These are phyloP conservation scores for Gymnodraco acuticeps DNA, from an alignment of 2,797 vertebrate genomes.

Conservation along the genomic window DNA sequence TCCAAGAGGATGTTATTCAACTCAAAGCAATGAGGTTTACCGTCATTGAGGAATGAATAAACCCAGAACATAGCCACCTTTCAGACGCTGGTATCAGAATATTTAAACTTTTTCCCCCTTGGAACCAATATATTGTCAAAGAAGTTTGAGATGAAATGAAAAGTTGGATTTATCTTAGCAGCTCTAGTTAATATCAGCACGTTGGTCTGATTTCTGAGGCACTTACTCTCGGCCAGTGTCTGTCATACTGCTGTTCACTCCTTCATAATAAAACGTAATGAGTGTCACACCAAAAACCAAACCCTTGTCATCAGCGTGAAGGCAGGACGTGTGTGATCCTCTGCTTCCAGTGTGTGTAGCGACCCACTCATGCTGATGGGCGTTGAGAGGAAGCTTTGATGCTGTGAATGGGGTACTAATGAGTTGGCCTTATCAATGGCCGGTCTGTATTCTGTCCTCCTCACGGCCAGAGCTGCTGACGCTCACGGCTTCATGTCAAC, in stretches of 20 bases:
- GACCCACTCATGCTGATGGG: constrained; percentile 58
- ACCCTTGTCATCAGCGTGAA: constrained; percentile 11
- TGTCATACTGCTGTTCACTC: background rate
- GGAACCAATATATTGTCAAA: too few species aligned
- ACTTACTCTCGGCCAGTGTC: background rate
- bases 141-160: too few species aligned
- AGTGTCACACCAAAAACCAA: constrained; percentile 1
- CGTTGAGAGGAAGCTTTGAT: constrained; percentile 72
- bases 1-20: too few species aligned
- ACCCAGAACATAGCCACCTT: too few species aligned
- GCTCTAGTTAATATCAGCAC: background rate
- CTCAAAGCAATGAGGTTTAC: too few species aligned
- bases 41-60: too few species aligned
- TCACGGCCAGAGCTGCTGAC: constrained; percentile 69
- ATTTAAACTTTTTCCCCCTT: too few species aligned
- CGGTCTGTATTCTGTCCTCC: constrained; percentile 71
- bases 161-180: too few species aligned
- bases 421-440: constrained; percentile 78
- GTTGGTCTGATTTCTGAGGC: background rate
- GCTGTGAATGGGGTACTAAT: constrained; percentile 78
- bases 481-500: constrained; percentile 64
- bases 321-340: constrained; percentile 47
- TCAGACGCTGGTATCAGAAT: too few species aligned
- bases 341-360: constrained; percentile 39
- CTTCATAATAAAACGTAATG: constrained; percentile 18